phyloP scores from a whole-genome alignment of 2,797 vertebrate genomes.

The Cynodonichthys magdalenae region DNA sequence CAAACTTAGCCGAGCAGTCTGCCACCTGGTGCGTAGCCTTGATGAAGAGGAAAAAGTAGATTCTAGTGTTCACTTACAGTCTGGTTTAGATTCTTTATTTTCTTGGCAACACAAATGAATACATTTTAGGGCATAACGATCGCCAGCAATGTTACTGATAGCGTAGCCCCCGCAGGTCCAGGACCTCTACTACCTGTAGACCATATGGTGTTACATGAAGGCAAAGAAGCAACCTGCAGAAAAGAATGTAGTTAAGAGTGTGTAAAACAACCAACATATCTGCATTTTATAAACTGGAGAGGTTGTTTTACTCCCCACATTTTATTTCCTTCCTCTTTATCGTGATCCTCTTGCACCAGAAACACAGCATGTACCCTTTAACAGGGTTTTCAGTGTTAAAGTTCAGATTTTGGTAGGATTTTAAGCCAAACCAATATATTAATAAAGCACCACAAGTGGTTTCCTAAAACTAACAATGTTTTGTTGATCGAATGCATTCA shows the following conservation, averaged over 20 bases:
- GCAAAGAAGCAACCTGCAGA: neutral
- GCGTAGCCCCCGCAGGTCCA: neutral
- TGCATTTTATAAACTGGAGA: neutral
- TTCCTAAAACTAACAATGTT: neutral
- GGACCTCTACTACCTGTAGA: neutral
- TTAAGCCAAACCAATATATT: neutral
- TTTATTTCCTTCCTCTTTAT: neutral
- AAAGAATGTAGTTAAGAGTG: neutral
- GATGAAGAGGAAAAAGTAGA: slow-evolving; percentile 35
- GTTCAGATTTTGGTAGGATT: neutral
- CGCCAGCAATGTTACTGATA: neutral
- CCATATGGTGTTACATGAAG: neutral
- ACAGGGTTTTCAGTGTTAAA: no score
- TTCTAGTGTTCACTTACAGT: slow-evolving; percentile 17
- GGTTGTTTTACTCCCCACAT: no score
- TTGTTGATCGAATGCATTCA: slow-evolving; percentile 2
- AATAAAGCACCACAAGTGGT: neutral
- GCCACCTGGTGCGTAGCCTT: slow-evolving; percentile 37
- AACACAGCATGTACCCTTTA: neutral
- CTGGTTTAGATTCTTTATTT: slow-evolving; percentile 42
- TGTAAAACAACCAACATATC: neutral
- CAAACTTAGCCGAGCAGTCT: slow-evolving; percentile 47
- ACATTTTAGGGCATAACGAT: slow-evolving; percentile 17
- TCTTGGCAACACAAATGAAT: slow-evolving; percentile 37
- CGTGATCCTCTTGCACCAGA: neutral